phyloP scores from a whole-genome alignment of 2,888 invertebrate species.

The Pollenia amentaria region DNA sequence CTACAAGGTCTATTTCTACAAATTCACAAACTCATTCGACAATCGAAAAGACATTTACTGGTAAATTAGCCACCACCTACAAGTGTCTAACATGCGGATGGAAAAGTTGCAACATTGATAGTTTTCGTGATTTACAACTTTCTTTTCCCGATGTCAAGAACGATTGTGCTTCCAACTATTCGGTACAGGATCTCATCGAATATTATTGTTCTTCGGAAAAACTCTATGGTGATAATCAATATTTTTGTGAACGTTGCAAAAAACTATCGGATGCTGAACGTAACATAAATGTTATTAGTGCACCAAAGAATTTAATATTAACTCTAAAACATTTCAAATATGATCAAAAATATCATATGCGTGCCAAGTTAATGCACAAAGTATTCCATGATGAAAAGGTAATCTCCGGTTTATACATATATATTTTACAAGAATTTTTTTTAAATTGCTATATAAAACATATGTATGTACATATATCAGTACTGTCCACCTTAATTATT shows the following conservation, averaged over 20 bases:
- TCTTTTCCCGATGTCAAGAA: slow-evolving; percentile 88
- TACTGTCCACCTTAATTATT: no score
- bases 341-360: slow-evolving; percentile 89
- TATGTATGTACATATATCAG: not conserved
- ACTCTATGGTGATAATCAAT: slow-evolving; percentile 92
- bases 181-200: slow-evolving; percentile 91
- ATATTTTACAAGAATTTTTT: not conserved
- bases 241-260: slow-evolving; percentile 91
- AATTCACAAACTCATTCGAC: slow-evolving; percentile 77
- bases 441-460: not conserved
- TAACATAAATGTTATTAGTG: slow-evolving; percentile 88
- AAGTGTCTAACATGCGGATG: slow-evolving; percentile 90
- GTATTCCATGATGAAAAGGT: slow-evolving; percentile 87
- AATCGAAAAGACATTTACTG: slow-evolving; percentile 90
- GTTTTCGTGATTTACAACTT: slow-evolving; percentile 92
- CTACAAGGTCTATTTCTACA: slow-evolving; percentile 39
- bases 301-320: slow-evolving; percentile 91
- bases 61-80: slow-evolving; percentile 90
- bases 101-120: slow-evolving; percentile 90
- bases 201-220: slow-evolving; percentile 92
- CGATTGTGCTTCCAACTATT: slow-evolving; percentile 85
- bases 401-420: slow-evolving; percentile 66
- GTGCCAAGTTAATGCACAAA: slow-evolving; percentile 92
- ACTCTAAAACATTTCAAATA: slow-evolving; percentile 93
- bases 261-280: slow-evolving; percentile 91